Conservation (phyloP, 2,113 vertebrate species). For the Pica pica region DNA sequence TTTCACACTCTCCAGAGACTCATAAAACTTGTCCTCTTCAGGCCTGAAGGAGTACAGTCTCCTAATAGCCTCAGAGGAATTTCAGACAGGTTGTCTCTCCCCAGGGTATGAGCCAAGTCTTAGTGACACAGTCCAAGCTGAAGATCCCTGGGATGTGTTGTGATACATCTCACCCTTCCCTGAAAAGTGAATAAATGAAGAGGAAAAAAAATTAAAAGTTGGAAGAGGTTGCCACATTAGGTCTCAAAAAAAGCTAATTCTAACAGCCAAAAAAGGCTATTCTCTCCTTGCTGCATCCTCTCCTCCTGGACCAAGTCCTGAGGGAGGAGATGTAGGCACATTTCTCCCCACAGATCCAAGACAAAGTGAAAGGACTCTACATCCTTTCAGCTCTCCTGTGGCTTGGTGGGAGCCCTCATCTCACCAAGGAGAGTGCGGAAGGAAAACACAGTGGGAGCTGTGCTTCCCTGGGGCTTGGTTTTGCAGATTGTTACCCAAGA, state of each 20-base stretch:
- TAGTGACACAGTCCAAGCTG: not conserved
- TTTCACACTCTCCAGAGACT: not conserved
- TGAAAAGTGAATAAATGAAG: not conserved
- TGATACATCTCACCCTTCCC: not conserved
- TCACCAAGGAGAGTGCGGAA: not conserved
- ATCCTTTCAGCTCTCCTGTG: not conserved
- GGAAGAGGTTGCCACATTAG: fast-evolving
- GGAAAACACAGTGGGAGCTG: fast-evolving
- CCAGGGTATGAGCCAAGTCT: not conserved
- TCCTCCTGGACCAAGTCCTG: not conserved
- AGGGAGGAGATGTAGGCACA: not conserved
- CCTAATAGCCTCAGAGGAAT: not conserved
- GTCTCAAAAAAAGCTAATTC: not conserved
- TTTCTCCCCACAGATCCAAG: not conserved
- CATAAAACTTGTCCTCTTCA: not conserved
- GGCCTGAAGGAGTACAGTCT: not conserved
- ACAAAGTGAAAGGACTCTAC: fast-evolving
- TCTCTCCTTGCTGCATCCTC: not conserved
- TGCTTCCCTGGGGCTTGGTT: fast-evolving
- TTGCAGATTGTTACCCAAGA: not conserved
- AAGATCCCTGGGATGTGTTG: not conserved
- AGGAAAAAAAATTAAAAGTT: not conserved
- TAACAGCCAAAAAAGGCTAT: not conserved
- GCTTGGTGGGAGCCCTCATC: not conserved
- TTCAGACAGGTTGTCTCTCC: not conserved